These are phyloP conservation scores for Machimus rusticus DNA, from an alignment of 2,888 invertebrate genomes.

Conservation along the genomic window DNA sequence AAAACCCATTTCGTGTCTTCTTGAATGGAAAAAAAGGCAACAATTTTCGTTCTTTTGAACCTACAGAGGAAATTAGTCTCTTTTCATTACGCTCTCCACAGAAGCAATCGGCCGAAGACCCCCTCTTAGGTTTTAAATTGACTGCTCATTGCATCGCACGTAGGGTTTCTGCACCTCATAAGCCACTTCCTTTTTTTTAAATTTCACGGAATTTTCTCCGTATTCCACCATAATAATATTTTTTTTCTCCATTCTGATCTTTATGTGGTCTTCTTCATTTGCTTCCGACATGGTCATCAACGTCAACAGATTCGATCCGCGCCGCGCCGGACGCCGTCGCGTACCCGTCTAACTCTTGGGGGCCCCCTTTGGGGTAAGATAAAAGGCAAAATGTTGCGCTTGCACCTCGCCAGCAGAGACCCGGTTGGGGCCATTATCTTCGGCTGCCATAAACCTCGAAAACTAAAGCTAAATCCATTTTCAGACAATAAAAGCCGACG, in stretches of 20 bases:
- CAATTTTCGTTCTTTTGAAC: not conserved
- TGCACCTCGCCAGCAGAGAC: not conserved
- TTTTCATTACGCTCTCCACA: not conserved
- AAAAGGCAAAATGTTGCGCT: conserved; percentile 8
- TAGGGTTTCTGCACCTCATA: not conserved
- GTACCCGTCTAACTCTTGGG: not conserved
- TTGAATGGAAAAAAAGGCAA: not conserved
- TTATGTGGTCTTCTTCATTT: not conserved
- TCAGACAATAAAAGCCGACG: conserved; percentile 7
- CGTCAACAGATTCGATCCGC: conserved; percentile 36
- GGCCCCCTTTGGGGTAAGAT: not conserved
- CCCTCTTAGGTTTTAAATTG: not conserved
- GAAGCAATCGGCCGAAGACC: not conserved
- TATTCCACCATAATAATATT: not conserved
- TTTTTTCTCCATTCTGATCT: not conserved
- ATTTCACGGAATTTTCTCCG: not conserved
- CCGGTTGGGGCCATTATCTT: conserved; percentile 34
- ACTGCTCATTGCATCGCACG: not conserved
- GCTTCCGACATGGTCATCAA: conserved; percentile 25
- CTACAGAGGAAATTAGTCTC: not conserved
- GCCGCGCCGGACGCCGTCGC: not conserved
- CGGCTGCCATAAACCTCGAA: conserved; percentile 27
- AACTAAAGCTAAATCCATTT: conserved; percentile 28
- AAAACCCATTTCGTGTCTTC: not conserved
- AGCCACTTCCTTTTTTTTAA: not conserved